A percentile compares a stretch with the other conserved stretches of the same genome.
Conservation (phyloP, 53 echinoderm and acorn worm genomes). For the Apostichopus leukothele region DNA sequence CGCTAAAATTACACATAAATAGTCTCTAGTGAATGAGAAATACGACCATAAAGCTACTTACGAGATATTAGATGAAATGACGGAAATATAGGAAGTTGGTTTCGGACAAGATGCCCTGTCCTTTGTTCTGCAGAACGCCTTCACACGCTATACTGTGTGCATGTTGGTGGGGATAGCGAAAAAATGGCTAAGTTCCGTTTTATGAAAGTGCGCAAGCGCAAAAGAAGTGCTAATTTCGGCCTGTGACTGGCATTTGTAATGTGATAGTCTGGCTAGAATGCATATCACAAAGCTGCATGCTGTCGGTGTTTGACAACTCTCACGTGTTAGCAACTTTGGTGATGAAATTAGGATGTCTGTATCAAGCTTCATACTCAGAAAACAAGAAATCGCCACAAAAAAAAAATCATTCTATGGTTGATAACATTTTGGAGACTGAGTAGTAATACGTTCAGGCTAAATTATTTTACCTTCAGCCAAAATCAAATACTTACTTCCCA, state of each 20-base stretch:
- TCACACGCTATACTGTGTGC: constrained; percentile 34
- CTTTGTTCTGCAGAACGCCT: constrained; percentile 58
- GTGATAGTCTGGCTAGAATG: not conserved
- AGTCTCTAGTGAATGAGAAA: constrained; percentile 13
- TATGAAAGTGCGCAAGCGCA: constrained; percentile 75
- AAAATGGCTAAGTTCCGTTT: constrained; percentile 82
- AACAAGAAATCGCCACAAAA: too few species aligned
- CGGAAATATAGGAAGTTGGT: not conserved
- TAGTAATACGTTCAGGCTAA: too few species aligned
- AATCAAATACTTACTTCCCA: too few species aligned
- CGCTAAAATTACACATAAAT: constrained; percentile 37
- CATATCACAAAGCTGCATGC: not conserved
- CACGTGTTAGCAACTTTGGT: not conserved
- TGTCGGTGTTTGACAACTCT: not conserved
- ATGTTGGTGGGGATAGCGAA: constrained; percentile 47
- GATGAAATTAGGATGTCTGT: too few species aligned
- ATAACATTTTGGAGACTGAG: too few species aligned
- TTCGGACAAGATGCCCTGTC: not conserved
- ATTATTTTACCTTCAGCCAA: too few species aligned
- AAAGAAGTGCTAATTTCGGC: constrained; percentile 8
- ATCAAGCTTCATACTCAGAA: too few species aligned
- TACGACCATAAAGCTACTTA: constrained; percentile 5
- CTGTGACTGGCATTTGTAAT: constrained; percentile 18
- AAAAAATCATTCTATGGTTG: too few species aligned
- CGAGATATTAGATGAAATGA: not conserved